Evolutionary conservation across 1,140 invertebrate species (phyloP), one percentile per base, ranked within the genome.

Genomic region (Zaprionus davidi): DNA sequence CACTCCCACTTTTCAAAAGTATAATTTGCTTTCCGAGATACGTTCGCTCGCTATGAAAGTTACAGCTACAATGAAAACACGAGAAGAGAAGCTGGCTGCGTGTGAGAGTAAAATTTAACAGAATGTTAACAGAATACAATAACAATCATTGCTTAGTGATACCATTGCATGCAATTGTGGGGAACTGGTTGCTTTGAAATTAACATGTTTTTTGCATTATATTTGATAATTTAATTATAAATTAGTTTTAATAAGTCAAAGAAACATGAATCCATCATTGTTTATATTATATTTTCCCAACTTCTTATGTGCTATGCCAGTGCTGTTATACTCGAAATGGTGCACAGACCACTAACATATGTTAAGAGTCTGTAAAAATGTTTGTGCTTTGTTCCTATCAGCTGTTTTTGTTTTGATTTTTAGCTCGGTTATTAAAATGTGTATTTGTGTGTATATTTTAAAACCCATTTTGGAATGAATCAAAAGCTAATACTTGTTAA

Each of bases 371-470:
- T 11, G 31, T 34, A 11, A 34, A 34, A 2, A 34, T 9, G 9
- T 34, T 3, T 24, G 3, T 63, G 66, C 13, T 75, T 63, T 12
- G 20, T 4, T 7, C 11, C 3, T 6, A 65, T 26, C 73, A 76
- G 68, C 68, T 71, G 68, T n/a, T 55, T 20, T 66, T 76, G 73
- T 76, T 76, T 55, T 71, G 55, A 2, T 51, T 60, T 59, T 70
- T 53, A 22, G 28, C 26, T 24, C 28, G 1, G 24, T 2, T 15
- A 34, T 36, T 28, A 12, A 56, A 68, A 22, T 38, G 24, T 9
- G 31, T 63, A 28, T 51, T 31, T 41, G 7, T 22, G 22, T 22
- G 22, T 22, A 22, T 22, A 22, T 22, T 22, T 22, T 6, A 13
- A 20, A 46, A 46, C 31, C 2, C 20, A 26, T 44, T 60, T 36